These are phyloP conservation scores for Melanerpes formicivorus DNA, from an alignment of 2,113 vertebrate species.

Conservation along the genomic window DNA sequence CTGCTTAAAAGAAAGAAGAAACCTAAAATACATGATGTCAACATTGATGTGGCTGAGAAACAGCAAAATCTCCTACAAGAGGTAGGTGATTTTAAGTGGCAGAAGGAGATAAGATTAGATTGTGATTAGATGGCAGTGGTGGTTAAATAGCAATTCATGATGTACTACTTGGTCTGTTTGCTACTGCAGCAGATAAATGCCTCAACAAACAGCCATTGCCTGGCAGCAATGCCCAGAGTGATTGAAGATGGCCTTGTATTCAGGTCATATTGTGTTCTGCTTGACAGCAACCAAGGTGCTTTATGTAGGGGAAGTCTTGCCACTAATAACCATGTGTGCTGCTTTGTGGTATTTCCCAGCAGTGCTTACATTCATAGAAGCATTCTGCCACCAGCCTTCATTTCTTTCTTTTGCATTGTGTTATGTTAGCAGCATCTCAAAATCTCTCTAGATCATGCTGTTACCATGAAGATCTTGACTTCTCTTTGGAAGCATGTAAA, in stretches of 20 bases:
- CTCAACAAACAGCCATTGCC: background rate
- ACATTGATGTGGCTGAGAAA: background rate
- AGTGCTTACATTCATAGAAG: background rate
- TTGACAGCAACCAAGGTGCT: background rate
- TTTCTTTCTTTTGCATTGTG: background rate
- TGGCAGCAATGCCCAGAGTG: background rate
- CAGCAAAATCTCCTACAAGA: fast-evolving
- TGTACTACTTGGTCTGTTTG: fast-evolving
- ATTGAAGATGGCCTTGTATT: background rate
- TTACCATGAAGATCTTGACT: background rate
- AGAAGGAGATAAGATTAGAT: background rate
- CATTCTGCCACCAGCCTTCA: fast-evolving
- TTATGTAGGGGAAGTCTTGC: background rate
- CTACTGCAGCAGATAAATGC: background rate
- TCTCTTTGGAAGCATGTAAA: background rate
- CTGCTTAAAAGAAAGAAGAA: background rate
- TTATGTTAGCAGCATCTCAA: background rate
- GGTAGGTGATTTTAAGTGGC: fast-evolving
- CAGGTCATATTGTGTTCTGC: background rate
- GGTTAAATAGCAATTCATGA: background rate
- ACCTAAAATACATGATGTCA: background rate
- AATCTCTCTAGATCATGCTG: background rate
- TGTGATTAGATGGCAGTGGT: background rate
- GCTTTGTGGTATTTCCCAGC: background rate
- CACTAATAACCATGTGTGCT: background rate